These are phyloP conservation scores for Coelopa frigida DNA, from an alignment of 1,140 invertebrate species.

Conservation along the genomic window DNA sequence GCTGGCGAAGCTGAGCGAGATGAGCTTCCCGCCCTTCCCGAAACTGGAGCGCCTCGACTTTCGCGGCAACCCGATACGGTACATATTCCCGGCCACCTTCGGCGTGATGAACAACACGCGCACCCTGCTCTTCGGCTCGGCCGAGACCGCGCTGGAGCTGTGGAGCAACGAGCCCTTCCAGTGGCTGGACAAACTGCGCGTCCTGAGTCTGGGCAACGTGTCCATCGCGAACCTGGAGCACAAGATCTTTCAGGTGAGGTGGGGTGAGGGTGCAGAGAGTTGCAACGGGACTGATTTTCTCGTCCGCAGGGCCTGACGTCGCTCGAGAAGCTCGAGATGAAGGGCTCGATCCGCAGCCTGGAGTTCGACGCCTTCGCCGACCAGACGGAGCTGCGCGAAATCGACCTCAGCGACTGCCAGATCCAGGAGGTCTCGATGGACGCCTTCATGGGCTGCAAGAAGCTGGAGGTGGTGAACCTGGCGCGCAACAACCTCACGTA, in stretches of 20 bases:
- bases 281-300: not conserved
- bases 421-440: conserved; percentile 60
- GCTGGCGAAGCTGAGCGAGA: conserved; percentile 59
- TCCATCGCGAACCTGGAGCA: conserved; percentile 52
- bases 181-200: conserved; percentile 51
- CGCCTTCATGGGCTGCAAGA: conserved; percentile 55
- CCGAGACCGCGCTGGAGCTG: conserved; percentile 48
- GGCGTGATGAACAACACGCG: conserved; percentile 62
- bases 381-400: conserved; percentile 50
- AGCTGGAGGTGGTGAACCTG: conserved; percentile 55
- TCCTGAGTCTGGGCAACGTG: conserved; percentile 52
- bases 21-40: conserved; percentile 63
- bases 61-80: conserved; percentile 57
- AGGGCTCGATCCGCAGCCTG: conserved; percentile 53
- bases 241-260: conserved; percentile 47
- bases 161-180: conserved; percentile 52
- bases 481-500: conserved; percentile 54
- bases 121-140: conserved; percentile 53
- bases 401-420: conserved; percentile 56
- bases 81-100: conserved; percentile 62
- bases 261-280: not conserved
- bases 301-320: conserved; percentile 43
- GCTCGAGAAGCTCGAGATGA: conserved; percentile 25
- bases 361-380: conserved; percentile 62
- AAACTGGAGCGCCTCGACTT: conserved; percentile 55